These are phyloP conservation scores for Pogoniulus pusillus DNA, from an alignment of 2,797 vertebrate species.

Conservation along the genomic window DNA sequence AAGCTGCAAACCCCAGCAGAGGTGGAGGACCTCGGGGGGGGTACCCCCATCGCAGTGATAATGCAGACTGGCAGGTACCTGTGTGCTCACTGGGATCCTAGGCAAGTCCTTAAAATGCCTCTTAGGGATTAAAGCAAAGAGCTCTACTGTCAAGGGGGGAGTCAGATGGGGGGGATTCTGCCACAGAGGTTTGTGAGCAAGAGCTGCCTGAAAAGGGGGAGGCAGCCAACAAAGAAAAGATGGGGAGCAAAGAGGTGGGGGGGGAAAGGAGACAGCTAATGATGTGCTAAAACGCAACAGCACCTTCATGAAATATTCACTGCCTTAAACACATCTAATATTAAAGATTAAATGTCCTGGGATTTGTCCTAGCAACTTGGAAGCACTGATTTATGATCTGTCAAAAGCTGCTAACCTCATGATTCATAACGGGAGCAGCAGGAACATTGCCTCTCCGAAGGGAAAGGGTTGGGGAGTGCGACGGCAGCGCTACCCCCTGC, in stretches of 20 bases:
- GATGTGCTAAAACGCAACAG: slow-evolving; percentile 77
- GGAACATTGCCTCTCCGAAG: slow-evolving; percentile 57
- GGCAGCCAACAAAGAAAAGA: neutral
- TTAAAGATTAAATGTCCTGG: slow-evolving; percentile 78
- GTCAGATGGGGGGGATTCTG: neutral
- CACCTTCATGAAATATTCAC: slow-evolving; percentile 83
- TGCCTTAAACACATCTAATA: slow-evolving; percentile 76
- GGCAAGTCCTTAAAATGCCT: slow-evolving; percentile 26
- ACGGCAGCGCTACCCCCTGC: neutral
- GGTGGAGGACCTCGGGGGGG: neutral
- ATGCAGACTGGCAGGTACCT: neutral
- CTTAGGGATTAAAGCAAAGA: slow-evolving; percentile 32
- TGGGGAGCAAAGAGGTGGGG: neutral
- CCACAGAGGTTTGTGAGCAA: slow-evolving; percentile 6
- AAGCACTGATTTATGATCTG: slow-evolving; percentile 85
- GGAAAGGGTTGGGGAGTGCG: neutral
- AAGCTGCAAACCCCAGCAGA: neutral
- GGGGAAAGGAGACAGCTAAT: slow-evolving; percentile 58
- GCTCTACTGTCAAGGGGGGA: slow-evolving; percentile 29
- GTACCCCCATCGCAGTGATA: neutral
- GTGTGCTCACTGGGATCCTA: neutral
- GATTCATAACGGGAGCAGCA: slow-evolving; percentile 78
- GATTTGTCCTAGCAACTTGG: slow-evolving; percentile 76
- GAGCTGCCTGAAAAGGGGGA: neutral
- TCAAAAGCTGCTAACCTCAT: slow-evolving; percentile 76